Percentiles rank a stretch among this genome's conserved stretches.
Evolutionary conservation across 2,113 vertebrate species (phyloP).

Genomic region (Gallinago jamesoni): DNA sequence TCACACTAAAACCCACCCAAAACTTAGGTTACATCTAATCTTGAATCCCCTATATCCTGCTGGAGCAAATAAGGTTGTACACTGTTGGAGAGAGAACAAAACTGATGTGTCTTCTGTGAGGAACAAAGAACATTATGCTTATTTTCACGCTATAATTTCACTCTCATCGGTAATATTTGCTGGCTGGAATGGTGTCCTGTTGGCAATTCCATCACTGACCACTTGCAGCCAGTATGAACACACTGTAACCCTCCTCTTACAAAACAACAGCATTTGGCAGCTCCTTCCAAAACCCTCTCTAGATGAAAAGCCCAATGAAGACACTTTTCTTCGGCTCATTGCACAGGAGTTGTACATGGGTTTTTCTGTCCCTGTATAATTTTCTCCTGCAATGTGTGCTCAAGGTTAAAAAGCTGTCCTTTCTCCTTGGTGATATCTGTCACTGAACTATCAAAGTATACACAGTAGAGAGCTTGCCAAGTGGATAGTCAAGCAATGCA

Average conservation of each 20-base stretch:
- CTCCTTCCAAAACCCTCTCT: not conserved
- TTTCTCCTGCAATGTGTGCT: slow-evolving; percentile 16
- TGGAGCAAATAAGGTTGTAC: not conserved
- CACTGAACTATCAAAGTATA: slow-evolving; percentile 39
- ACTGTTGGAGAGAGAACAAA: not conserved
- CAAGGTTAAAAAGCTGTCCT: slow-evolving; percentile 46
- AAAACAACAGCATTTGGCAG: not conserved
- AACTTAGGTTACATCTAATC: not conserved
- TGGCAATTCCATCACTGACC: not conserved
- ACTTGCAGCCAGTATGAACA: not conserved
- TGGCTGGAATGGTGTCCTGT: not conserved
- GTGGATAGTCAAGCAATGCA: not conserved
- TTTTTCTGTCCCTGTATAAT: slow-evolving; percentile 2
- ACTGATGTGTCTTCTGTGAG: not conserved
- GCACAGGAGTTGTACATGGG: not conserved
- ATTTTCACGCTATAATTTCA: not conserved
- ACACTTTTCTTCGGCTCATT: slow-evolving; percentile 26
- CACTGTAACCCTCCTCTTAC: not conserved
- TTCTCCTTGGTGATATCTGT: slow-evolving; percentile 21
- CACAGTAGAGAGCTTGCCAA: not conserved
- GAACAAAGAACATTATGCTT: not conserved
- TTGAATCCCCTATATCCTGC: not conserved
- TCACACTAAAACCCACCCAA: not conserved
- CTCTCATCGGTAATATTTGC: not conserved
- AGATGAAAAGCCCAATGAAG: slow-evolving; percentile 10